Evolutionary conservation across 64 coral and sea anemone genomes (phyloP).

Genomic region (Stylophora pistillata): DNA sequence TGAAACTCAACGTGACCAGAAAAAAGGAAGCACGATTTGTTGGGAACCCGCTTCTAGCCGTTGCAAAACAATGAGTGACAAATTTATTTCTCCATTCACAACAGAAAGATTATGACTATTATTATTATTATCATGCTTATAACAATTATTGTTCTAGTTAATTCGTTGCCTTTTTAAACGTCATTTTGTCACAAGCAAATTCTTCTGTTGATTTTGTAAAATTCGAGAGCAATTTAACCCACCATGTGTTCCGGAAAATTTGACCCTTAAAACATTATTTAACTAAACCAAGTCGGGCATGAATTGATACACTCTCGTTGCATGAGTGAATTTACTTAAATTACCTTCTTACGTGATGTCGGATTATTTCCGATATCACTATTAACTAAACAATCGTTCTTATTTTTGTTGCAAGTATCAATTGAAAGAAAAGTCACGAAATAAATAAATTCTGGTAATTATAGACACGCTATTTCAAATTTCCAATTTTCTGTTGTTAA

Average conservation of each 20-base stretch:
- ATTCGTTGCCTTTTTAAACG: neutral
- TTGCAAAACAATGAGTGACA: neutral
- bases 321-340: constrained; percentile 27
- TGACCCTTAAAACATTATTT: constrained; percentile 10
- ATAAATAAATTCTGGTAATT: neutral
- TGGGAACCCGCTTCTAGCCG: neutral
- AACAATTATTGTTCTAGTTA: neutral
- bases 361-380: neutral
- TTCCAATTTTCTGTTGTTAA: neutral
- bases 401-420: neutral
- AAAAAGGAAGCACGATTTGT: neutral
- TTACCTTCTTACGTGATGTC: constrained; percentile 9
- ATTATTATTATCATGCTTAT: neutral
- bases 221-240: neutral
- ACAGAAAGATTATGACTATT: neutral
- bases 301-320: constrained; percentile 15
- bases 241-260: neutral
- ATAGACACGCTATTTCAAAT: neutral
- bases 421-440: neutral
- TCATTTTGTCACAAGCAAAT: neutral
- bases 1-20: constrained; percentile 7
- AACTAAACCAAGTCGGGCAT: neutral
- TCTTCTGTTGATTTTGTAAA: neutral
- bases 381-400: neutral
- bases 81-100: neutral